Base-by-base conservation (phyloP, 2,888 invertebrate genomes). In the Horisme vitalbata region DNA sequence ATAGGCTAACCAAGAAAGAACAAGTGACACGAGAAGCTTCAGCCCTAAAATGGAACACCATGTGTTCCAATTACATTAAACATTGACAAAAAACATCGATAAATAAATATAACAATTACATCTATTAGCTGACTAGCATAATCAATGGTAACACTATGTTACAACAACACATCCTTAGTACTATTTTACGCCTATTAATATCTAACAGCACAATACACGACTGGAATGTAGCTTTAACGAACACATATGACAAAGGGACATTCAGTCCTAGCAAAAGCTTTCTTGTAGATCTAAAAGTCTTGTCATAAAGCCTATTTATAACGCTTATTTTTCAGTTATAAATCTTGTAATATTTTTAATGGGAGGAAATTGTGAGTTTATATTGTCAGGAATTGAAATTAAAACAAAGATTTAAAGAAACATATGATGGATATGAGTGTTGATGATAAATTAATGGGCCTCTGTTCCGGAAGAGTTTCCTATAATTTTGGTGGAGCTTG, bases 131-230 rank as follows among this genome's bases (percentile, higher is more conserved):
- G 59, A 54, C 59, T 55, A 55, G 54, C 47, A 50, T 45, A 30
- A 55, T 54, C 28, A 53, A 48, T 53, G 50, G 50, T 48, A 48
- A 52, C 37, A 50, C 51, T 54, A 46, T 45, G 43, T 49, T 35
- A 46, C 36, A 52, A 49, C 45, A 51, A 53, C 24, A 52, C 27
- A 39, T 41, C 14, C 28, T 37, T 43, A 27, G 37, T n/a, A 31
- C 37, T 38, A 44, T 26, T 26, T 24, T 45, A 43, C 34, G 38
- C 9, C 37, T 50, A 41, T 35, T 28, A 28, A 49, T 36, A 9
- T 35, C 45, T 55, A 55, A 48, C 45, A 52, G 47, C 56, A 56
- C 48, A 56, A 23, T 41, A 41, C 21, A 47, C 37, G 37, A 28
- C 43, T 46, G 55, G 54, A 56, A 56, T 52, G 55, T 54, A 45